Base-by-base conservation (phyloP, 2,888 invertebrate species). In the Melanotus villosus region DNA sequence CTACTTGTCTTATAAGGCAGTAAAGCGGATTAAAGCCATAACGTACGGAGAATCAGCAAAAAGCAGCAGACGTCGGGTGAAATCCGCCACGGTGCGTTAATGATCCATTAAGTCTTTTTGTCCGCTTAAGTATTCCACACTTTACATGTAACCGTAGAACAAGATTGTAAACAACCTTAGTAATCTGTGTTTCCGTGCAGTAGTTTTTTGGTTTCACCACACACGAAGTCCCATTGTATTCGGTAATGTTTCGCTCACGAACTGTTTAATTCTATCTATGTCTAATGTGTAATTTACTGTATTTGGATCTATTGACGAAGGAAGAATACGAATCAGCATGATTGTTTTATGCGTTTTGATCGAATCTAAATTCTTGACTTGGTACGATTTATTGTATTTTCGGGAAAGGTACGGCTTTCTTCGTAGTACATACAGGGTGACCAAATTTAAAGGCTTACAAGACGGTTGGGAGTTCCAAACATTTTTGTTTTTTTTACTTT, bases 221-320 rank as follows among this genome's bases (percentile, higher is more conserved):
- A 79, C 81, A 81, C 81, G 81, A 80, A 77, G 81, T 77, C 72
- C 79, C 79, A 80, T 80, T 80, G 80, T 80, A 76, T 81, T 79
- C 77, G 76, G 75, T 81, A 80, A 81, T 81, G 80, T 76, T 76
- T 73, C 65, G 67, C 78, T 80, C 81, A 81, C 81, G 81, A 80
- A 74, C 78, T 76, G 69, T 71, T 71, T 71, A 68, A 68, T 71
- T 68, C 68, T 68, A 71, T 68, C 68, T 62, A 70, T 64, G 70
- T 68, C 65, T 71, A 71, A 71, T 71, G 71, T 68, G 68, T 65
- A 71, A 71, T 71, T 71, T 71, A 71, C 68, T 68, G 65, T 68
- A 71, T 70, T 70, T 66, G 62, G 65, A 58, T 68, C 64, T 54
- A 30, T 65, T 58, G 58, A 26, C 41, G n/a, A 23, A 36, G 36